Base-by-base conservation (phyloP, 1,140 invertebrate genomes). In the Penaeus chinensis region DNA sequence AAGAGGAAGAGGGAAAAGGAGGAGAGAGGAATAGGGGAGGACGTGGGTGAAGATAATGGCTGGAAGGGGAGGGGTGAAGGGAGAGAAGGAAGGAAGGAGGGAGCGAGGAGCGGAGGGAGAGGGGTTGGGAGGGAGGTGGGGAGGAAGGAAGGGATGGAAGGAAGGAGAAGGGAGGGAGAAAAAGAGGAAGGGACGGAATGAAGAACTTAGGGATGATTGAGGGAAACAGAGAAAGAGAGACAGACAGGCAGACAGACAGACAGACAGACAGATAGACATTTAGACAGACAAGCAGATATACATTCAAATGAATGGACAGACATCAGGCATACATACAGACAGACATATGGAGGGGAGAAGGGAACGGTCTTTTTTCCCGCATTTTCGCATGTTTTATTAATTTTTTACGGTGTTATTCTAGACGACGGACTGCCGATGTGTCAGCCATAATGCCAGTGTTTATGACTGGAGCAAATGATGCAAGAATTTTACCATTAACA, bases 201-300 rank as follows among this genome's bases (percentile, higher is more conserved):
- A 32, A 24, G 16, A 19, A 76, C n/a, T 18, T 37, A 77, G 37
- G 11, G n/a, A 42, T 54, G 37, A 78, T 42, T 5, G 76, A 78
- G 76, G 60, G 76, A 78, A 37, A 24, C 24, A 78, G 76, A 47
- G 76, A 78, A 54, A 47, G 76, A 78, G 2, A 42, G 37, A 8
- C 7, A 42, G 37, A 8, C 1, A 42, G 37, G 4, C 37, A 42
- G 7, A 42, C 37, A 77, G 37, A 77, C 74, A 77, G 5, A 5
- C 0, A 42, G 37, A 8, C 7, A 42, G 37, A 8, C 1, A 42
- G 37, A 42, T 3, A 42, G 7, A 42, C 37, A 42, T 1, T 2
- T 4, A 42, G 37, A 42, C 37, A 42, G 37, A 42, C 4, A 42
- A 42, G 37, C 37, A 42, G 4, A 42, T 8, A 42, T 42, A 42